Conservation (phyloP, 2,888 invertebrate species). For the Zonitis immaculata region DNA sequence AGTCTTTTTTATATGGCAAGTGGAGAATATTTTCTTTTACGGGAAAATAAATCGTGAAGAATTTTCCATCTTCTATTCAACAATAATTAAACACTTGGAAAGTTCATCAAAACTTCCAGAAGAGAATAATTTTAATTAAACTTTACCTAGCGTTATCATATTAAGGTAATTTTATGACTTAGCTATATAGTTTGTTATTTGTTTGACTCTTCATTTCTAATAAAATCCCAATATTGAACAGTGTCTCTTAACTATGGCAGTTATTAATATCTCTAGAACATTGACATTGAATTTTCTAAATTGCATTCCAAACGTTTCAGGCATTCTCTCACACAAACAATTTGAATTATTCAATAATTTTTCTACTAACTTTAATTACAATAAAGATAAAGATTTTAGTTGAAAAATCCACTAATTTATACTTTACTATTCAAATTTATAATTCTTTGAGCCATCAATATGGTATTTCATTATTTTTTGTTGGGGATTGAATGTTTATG, state of each 20-base stretch:
- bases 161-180: too few relatives aligned
- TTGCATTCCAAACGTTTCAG: background rate
- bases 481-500: background rate
- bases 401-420: too few relatives aligned
- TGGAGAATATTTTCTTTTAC: too few relatives aligned
- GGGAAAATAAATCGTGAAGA: too few relatives aligned
- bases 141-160: background rate
- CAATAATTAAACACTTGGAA: background rate
- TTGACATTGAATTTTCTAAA: background rate
- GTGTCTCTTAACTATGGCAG: background rate
- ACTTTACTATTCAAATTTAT: too few relatives aligned
- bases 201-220: background rate
- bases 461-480: too few relatives aligned
- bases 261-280: background rate
- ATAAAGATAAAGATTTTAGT: too few relatives aligned
- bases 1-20: too few relatives aligned
- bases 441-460: too few relatives aligned
- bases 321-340: too few relatives aligned
- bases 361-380: too few relatives aligned
- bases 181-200: background rate
- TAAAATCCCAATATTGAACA: background rate
- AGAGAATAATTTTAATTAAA: background rate
- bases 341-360: too few relatives aligned
- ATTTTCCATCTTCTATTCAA: background rate
- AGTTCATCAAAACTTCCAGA: background rate